phyloP scores from a whole-genome alignment of 2,797 vertebrate species.

The Mormyrops attenuatus region DNA sequence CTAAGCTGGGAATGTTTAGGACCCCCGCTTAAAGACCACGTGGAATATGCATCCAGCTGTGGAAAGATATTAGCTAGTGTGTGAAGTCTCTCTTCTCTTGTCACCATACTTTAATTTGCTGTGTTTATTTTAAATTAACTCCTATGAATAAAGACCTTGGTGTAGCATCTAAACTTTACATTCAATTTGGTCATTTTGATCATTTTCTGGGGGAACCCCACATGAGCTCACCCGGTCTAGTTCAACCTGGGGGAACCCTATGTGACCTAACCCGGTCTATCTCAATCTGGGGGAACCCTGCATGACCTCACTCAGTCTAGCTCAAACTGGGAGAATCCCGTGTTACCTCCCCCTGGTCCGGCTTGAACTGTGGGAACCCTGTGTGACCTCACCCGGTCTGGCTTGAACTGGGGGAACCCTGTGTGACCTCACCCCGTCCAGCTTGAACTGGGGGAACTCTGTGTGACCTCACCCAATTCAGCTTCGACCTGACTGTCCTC shows the following conservation, averaged over 20 bases:
- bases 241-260: background rate
- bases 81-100: background rate
- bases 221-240: background rate
- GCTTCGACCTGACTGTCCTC: background rate
- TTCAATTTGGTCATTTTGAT: background rate
- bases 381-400: fast-evolving
- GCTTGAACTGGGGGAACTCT: no score
- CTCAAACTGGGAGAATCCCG: background rate
- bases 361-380: background rate
- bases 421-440: no score
- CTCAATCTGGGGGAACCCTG: background rate
- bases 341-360: no score
- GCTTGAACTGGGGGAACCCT: no score
- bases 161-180: background rate
- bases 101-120: background rate
- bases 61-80: background rate
- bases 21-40: background rate
- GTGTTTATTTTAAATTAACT: background rate
- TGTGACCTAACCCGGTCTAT: background rate
- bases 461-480: background rate
- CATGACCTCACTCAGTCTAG: background rate
- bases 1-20: background rate
- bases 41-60: background rate
- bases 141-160: background rate
- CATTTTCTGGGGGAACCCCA: background rate